These are phyloP conservation scores for Diprion similis DNA, from an alignment of 1,140 invertebrate species.

Conservation along the genomic window DNA sequence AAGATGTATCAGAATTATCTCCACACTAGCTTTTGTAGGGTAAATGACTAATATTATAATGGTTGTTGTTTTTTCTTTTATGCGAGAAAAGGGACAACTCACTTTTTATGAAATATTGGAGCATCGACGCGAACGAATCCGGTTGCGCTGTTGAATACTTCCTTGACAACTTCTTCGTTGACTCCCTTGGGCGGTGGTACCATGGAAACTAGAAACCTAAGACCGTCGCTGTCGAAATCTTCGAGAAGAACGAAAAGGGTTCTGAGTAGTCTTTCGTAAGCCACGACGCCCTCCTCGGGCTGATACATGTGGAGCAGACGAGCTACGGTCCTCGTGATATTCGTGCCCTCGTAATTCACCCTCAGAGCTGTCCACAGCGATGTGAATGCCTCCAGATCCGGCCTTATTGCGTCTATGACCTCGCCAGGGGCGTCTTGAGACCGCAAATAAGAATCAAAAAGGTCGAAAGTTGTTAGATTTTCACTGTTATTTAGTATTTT, in stretches of 20 bases:
- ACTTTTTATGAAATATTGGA: slow-evolving; percentile 37
- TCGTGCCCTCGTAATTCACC: slow-evolving; percentile 40
- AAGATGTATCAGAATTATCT: no score
- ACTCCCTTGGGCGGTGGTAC: slow-evolving; percentile 44
- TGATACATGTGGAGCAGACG: slow-evolving; percentile 48
- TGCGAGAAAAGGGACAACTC: neutral
- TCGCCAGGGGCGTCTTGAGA: slow-evolving; percentile 20
- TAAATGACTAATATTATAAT: no score
- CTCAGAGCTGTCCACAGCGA: slow-evolving; percentile 41
- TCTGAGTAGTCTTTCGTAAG: slow-evolving; percentile 44
- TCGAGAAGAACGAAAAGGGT: slow-evolving; percentile 41
- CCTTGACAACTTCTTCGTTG: slow-evolving; percentile 35
- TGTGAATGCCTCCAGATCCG: slow-evolving; percentile 37
- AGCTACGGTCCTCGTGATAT: slow-evolving; percentile 43
- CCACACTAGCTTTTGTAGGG: no score
- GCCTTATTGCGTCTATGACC: slow-evolving; percentile 24
- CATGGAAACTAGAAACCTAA: slow-evolving; percentile 45
- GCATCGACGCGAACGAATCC: slow-evolving; percentile 39
- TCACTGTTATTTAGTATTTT: neutral
- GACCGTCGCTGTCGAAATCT: slow-evolving; percentile 41
- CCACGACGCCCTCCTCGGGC: slow-evolving; percentile 46
- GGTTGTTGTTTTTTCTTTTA: no score
- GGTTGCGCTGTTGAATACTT: slow-evolving; percentile 42
- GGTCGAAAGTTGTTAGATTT: neutral
- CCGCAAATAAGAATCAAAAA: neutral